Percentiles rank a stretch among this genome's conserved stretches.
These are phyloP conservation scores for Chionis minor DNA, from an alignment of 2,113 vertebrate genomes.

Conservation along the genomic window DNA sequence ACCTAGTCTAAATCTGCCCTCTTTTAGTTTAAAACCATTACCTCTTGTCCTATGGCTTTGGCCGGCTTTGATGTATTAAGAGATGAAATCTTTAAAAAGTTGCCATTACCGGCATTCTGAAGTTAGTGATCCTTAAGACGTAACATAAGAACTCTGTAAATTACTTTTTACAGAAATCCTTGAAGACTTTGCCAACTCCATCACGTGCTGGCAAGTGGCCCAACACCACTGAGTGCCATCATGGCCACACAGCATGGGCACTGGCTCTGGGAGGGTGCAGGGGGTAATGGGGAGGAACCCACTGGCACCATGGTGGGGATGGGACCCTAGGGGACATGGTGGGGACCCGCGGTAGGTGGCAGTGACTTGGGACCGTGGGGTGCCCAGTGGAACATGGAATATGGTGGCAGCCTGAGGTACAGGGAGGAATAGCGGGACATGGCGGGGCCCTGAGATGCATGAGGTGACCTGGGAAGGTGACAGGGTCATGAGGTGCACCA, in stretches of 20 bases:
- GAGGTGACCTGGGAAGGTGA: not conserved
- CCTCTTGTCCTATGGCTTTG: no score
- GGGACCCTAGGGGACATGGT: no score
- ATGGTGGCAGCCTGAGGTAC: not conserved
- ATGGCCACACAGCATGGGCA: fast-evolving
- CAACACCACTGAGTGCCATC: fast-evolving
- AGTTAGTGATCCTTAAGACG: no score
- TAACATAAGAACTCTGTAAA: no score
- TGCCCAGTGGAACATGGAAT: fast-evolving
- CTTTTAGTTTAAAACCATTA: no score
- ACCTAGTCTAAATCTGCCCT: no score
- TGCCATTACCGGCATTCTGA: no score
- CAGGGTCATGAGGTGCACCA: not conserved
- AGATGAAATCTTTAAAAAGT: no score
- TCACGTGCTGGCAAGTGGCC: fast-evolving
- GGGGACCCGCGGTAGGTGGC: not conserved
- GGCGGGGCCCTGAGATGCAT: no score
- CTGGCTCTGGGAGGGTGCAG: not conserved
- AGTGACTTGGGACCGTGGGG: not conserved
- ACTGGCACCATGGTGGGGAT: fast-evolving
- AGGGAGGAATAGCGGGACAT: fast-evolving
- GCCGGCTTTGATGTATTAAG: no score
- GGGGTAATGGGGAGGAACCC: not conserved
- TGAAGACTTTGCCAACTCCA: no score
- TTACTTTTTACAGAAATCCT: no score